Base-by-base conservation (phyloP, 2,113 vertebrate species). In the Sturnira hondurensis region DNA sequence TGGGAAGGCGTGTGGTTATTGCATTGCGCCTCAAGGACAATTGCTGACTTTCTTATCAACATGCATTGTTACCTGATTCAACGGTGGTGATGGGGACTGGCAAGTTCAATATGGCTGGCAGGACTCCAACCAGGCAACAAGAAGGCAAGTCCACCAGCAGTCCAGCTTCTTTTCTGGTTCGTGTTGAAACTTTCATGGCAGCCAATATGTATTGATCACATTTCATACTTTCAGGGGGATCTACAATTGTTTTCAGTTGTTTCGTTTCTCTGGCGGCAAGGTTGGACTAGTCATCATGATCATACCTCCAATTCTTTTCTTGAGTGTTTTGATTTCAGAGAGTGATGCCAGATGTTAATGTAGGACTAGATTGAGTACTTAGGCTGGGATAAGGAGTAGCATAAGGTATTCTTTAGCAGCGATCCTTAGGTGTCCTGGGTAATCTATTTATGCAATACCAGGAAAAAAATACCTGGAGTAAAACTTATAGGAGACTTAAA, bases 301-400 rank as follows among this genome's bases (percentile, higher is more conserved):
- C n/a, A 61, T 47, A 38, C 5, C 13, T 88, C 33, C 33, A 16
- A 85, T n/a, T 86, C 17, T 80, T 67, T 89, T 70, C 10, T 76
- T 70, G 52, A 89, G 16, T 63, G 43, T 74, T 85, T 86, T 89
- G n/a, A 65, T 70, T 76, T 92, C 45, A 95, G 58, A 95, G 58
- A 77, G 36, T 89, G 47, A 47, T 1, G 11, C 56, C 31, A 97
- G 45, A 86, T 52, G 4, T 56, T 76, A 85, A 82, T 4, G 22
- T 41, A 31, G 13, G 63, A 77, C 9, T 76, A 71, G 10, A 43
- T 38, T 28, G 38, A 61, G 36, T 88, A 33, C 26, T 58, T 78
- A 77, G 45, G 28, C 22, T 71, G n/a, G n/a, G 36, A n/a, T 73
- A 68, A 95, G 43, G 24, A 1, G 3, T 33, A 2, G 36, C 80